These are phyloP conservation scores for Xiphophorus birchmanni DNA, from an alignment of 2,797 vertebrate genomes.

Conservation along the genomic window DNA sequence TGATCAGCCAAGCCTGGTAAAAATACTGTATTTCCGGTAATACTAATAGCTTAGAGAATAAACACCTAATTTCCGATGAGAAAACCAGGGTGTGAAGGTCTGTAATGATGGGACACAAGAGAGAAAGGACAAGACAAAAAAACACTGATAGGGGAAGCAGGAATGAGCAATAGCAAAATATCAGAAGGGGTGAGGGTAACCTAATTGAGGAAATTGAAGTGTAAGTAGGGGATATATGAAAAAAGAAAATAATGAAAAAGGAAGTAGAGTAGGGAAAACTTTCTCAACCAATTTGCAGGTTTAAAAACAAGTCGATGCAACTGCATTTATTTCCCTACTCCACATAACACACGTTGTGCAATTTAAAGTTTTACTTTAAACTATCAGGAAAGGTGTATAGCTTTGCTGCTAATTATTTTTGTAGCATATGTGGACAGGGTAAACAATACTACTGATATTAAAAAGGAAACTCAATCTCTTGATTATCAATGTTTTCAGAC, in stretches of 20 bases:
- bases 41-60: conserved; percentile 56
- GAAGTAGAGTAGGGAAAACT: conserved; percentile 44
- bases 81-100: conserved; percentile 39
- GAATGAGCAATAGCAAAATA: conserved; percentile 24
- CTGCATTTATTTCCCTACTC: conserved; percentile 31
- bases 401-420: conserved; percentile 19
- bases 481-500: conserved; percentile 12
- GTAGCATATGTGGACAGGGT: conserved; percentile 6
- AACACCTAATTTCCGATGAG: conserved; percentile 45
- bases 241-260: conserved; percentile 57
- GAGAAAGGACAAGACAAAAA: conserved; percentile 19
- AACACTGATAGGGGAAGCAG: conserved; percentile 31
- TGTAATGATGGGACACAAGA: conserved; percentile 46
- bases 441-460: conserved; percentile 11
- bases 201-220: conserved; percentile 67
- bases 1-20: conserved; percentile 40
- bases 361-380: conserved; percentile 33
- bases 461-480: conserved; percentile 10
- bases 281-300: conserved; percentile 51
- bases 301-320: conserved; percentile 37
- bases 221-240: conserved; percentile 53
- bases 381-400: conserved; percentile 15
- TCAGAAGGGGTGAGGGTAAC: conserved; percentile 15
- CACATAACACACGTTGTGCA: conserved; percentile 22
- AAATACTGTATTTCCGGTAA: conserved; percentile 57